Evolutionary conservation across 2,888 invertebrate species (phyloP).

Genomic region (Kryphioiulus occultus): DNA sequence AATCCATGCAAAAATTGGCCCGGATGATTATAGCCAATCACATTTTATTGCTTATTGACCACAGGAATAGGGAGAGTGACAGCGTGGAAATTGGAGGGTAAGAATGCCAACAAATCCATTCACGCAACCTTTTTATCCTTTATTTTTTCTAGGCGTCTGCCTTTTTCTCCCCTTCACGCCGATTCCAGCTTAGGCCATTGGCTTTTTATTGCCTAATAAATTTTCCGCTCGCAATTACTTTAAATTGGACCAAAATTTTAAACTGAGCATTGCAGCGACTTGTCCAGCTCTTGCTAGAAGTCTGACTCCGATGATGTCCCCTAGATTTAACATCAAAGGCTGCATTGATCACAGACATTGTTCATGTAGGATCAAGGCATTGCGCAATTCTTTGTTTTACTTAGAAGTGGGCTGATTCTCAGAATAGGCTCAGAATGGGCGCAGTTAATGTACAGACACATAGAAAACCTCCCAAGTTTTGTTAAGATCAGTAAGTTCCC

Average conservation of each 20-base stretch:
- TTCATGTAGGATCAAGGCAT: too few species aligned
- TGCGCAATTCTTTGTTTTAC: too few species aligned
- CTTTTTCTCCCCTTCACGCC: not conserved
- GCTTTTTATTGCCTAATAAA: not conserved
- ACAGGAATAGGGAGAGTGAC: not conserved
- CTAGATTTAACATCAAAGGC: not conserved
- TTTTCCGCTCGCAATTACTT: not conserved
- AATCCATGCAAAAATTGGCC: conserved; percentile 5
- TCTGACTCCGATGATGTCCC: not conserved
- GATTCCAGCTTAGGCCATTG: not conserved
- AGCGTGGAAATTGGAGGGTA: conserved; percentile 5
- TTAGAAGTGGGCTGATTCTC: too few species aligned
- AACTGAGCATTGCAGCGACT: not conserved
- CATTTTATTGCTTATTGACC: conserved; percentile 5
- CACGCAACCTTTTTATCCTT: conserved; percentile 5
- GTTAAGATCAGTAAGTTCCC: too few species aligned
- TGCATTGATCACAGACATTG: too few species aligned
- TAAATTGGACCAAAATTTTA: not conserved
- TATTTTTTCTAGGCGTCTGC: not conserved
- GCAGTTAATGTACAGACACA: too few species aligned
- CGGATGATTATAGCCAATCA: conserved; percentile 5
- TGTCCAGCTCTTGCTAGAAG: not conserved
- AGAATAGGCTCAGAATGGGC: too few species aligned
- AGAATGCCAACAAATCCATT: not conserved
- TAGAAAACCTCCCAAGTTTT: too few species aligned